Base-by-base conservation (phyloP, 1,140 invertebrate genomes). In the Glossosoma conforme region DNA sequence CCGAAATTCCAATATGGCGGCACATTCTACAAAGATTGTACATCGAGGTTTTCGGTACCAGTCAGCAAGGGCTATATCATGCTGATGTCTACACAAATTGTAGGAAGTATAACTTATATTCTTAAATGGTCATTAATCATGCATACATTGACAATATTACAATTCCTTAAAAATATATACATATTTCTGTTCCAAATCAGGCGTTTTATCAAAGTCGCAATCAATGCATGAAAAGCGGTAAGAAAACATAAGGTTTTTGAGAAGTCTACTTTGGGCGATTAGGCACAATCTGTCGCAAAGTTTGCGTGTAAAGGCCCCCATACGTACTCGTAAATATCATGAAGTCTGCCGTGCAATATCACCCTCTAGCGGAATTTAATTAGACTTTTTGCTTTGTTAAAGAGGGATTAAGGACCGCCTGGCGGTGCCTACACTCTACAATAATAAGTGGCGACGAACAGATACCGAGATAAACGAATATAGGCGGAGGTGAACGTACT, bases 371-470 rank as follows among this genome's bases (percentile, higher is more conserved):
- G 15, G 15, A 33, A 33, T 33, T 33, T 52, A 52, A 52, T 52
- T 44, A 52, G 49, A 44, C 49, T 52, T 44, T 52, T 44, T 44
- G 43, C 41, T 43, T 52, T 52, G 49, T 52, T 52, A 44, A 44
- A 52, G 20, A 44, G 20, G 49, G 41, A 37, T 44, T 52, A 52
- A 36, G 42, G 35, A 13, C n/a, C 24, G 15, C 20, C 37, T 19
- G 48, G 18, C 33, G 11, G 20, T 43, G 41, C 36, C 28, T 44
- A 15, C 17, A 21, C 40, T 36, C 19, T 21, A 22, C 41, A 35
- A 52, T 52, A 52, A 52, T 52, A 52, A 52, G 44, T 44, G 42
- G 24, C 18, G 25, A 14, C 20, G 47, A 20, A 24, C 19, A 43
- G 40, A 52, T 44, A 44, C 44, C 22, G 24, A 17, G 49, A 44